Evolutionary conservation across 1,140 invertebrate species (phyloP).

Genomic region (Drosophila mojavensis): DNA sequence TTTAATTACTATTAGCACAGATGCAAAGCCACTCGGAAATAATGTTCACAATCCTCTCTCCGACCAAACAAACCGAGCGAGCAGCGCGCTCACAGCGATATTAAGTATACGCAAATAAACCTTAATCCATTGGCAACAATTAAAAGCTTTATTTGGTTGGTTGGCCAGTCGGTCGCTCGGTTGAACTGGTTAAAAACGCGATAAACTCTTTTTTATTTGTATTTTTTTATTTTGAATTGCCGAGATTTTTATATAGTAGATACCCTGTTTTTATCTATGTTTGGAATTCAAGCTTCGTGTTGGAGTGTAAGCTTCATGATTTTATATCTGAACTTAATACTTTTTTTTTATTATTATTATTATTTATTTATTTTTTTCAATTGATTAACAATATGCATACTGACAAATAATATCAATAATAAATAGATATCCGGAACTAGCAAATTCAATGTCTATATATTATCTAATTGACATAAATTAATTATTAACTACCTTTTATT

Average conservation of each 20-base stretch:
- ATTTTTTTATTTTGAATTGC: neutral
- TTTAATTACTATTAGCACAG: slow-evolving; percentile 57
- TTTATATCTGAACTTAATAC: too few species aligned
- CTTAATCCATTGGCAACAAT: slow-evolving; percentile 76
- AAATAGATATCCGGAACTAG: too few species aligned
- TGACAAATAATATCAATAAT: too few species aligned
- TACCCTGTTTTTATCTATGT: slow-evolving; percentile 1
- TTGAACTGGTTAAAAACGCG: slow-evolving; percentile 30
- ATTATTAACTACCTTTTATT: too few species aligned
- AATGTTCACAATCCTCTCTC: neutral
- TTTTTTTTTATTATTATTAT: too few species aligned
- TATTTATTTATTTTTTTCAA: too few species aligned
- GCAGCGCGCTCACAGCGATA: slow-evolving; percentile 26
- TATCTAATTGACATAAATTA: too few species aligned
- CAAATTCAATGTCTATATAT: too few species aligned
- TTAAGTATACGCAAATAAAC: slow-evolving; percentile 75
- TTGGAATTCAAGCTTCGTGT: too few species aligned
- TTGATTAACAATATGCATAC: too few species aligned
- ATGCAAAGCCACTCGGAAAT: slow-evolving; percentile 31
- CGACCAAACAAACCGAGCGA: slow-evolving; percentile 14
- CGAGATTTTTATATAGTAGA: slow-evolving; percentile 4
- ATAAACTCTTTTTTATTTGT: slow-evolving; percentile 6
- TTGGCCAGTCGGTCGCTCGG: slow-evolving; percentile 29
- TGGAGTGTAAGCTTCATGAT: too few species aligned
- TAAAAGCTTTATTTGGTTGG: slow-evolving; percentile 69